Base-by-base conservation (phyloP, 2,888 invertebrate species). In the Elysia crispata region DNA sequence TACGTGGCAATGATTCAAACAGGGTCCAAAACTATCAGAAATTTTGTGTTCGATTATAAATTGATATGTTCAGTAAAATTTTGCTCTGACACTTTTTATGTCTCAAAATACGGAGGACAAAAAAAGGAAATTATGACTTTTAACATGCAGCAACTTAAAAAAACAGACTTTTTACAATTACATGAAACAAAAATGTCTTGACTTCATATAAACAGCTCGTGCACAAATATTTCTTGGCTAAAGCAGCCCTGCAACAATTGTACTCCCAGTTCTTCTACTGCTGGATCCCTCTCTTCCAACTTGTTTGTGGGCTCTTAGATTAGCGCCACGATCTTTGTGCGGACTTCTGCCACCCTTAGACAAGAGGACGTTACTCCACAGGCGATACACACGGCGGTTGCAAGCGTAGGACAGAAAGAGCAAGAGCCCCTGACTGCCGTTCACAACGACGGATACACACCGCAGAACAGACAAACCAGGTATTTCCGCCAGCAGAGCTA, bases 341-440 rank as follows among this genome's bases (percentile, higher is more conserved):
- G 41, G 41, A 41, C 41, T 41, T 28, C 76, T 15, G 60, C 23
- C 23, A 41, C 62, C 25, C n/a, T 67, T 31, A 33, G 64, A n/a
- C 30, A 50, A 67, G 25, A 76, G 28, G 30, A 73, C 25, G n/a
- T 75, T 60, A 18, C 49, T 62, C 84, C 84, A 88, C 81, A 87
- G 76, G 49, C 28, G 76, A 6, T 78, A 57, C 11, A 87, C 86
- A 15, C 86, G 80, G 25, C 70, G 73, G 78, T 86, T 89, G 33
- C 81, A 81, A 1, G 83, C 77, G 66, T 84, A 88, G 20, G 86
- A 85, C 1, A 88, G 13, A 30, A 86, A 87, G 31, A 89, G 82
- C 66, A 86, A 83, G 1, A 87, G 62, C 6, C 89, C 89, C 76
- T 88, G 87, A 1, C 84, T 76, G 0, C 86, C 86, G 49, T 85